Percentiles rank a stretch among this genome's conserved stretches.
Conservation (phyloP, 2,113 vertebrate species). For the Festucalex cinctus region DNA sequence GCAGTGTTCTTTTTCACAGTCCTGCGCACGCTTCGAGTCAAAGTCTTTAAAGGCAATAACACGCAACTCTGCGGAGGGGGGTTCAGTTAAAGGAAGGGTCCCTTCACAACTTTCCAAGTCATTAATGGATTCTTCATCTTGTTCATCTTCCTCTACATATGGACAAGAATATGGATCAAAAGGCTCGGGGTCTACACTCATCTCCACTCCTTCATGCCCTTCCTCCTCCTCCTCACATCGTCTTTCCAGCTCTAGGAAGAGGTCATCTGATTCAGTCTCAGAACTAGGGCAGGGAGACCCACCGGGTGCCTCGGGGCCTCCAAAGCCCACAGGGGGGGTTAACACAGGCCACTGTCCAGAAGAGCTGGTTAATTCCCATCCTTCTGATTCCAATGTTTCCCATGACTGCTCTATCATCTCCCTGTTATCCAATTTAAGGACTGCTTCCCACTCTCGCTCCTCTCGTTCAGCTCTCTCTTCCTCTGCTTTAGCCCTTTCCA, state of each 20-base stretch:
- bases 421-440: slow-evolving; percentile 74
- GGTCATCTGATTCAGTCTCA: slow-evolving; percentile 86
- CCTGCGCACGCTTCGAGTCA: slow-evolving; percentile 48
- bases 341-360: slow-evolving; percentile 71
- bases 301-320: slow-evolving; percentile 58
- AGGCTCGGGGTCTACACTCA: slow-evolving; percentile 60
- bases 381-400: slow-evolving; percentile 65
- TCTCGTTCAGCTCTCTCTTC: slow-evolving; percentile 71
- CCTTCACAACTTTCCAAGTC: slow-evolving; percentile 30
- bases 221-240: slow-evolving; percentile 78
- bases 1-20: slow-evolving; percentile 60
- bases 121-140: slow-evolving; percentile 23
- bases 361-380: slow-evolving; percentile 64
- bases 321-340: slow-evolving; percentile 74
- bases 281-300: slow-evolving; percentile 76
- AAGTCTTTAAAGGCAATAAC: slow-evolving; percentile 10
- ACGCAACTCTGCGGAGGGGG: slow-evolving; percentile 24
- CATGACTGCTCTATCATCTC: slow-evolving; percentile 60
- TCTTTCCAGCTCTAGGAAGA: slow-evolving; percentile 91
- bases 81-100: slow-evolving; percentile 43
- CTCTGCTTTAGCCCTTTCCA: slow-evolving; percentile 55
- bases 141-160: slow-evolving; percentile 53
- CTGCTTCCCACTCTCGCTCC: slow-evolving; percentile 78
- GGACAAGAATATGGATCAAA: slow-evolving; percentile 51
- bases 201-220: slow-evolving; percentile 50